Evolutionary conservation across 23 tunicate genomes (phyloP).

Genomic region (Halocynthia aurantium): DNA sequence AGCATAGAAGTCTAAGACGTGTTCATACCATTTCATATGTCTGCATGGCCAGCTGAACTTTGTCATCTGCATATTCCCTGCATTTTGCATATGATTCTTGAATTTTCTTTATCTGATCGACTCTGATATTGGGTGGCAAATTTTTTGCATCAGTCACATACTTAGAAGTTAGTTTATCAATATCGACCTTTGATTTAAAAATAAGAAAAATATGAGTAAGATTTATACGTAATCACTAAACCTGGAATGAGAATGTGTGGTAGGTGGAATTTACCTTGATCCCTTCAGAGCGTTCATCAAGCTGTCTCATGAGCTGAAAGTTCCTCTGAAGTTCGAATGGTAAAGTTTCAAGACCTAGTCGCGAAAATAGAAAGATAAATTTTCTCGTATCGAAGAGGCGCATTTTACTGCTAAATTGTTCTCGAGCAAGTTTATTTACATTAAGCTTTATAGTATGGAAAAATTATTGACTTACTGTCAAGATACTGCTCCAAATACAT

Average conservation of each 20-base stretch:
- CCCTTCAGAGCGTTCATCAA: constrained; percentile 84
- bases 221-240: not conserved
- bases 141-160: constrained; percentile 62
- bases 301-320: constrained; percentile 82
- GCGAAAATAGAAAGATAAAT: no score
- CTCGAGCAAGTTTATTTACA: no score
- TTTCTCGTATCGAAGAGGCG: no score
- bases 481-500: constrained; percentile 85
- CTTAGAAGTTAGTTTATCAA: constrained; percentile 50
- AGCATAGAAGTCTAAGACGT: not conserved
- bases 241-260: not conserved
- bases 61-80: constrained; percentile 86
- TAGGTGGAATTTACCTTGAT: constrained; percentile 31
- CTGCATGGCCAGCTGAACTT: constrained; percentile 80
- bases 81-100: constrained; percentile 74
- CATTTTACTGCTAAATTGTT: no score
- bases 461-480: constrained; percentile 55
- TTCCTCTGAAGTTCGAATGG: constrained; percentile 85
- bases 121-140: constrained; percentile 49
- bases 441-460: not conserved
- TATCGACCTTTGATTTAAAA: constrained; percentile 38
- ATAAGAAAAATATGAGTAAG: not conserved
- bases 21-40: constrained; percentile 57
- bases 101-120: constrained; percentile 62
- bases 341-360: constrained; percentile 57